Conservation (phyloP, 37 sponge, comb jelly and placozoan species). For the Ianthella basta region DNA sequence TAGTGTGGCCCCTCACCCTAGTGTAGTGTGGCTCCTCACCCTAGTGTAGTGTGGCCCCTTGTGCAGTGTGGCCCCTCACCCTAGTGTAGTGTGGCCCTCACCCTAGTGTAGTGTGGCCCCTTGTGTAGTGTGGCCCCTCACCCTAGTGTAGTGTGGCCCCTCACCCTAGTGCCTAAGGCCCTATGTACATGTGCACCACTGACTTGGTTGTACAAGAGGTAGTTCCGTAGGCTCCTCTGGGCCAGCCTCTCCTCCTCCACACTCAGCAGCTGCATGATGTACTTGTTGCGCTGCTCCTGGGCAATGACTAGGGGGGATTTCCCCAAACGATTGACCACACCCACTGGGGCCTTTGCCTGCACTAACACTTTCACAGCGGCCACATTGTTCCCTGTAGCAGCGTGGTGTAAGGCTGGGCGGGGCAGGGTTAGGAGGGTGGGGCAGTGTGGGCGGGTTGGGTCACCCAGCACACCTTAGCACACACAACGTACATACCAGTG, state of each 20-base stretch:
- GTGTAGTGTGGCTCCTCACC: too few relatives aligned
- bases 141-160: too few relatives aligned
- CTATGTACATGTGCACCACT: neutral
- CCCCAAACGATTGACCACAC: conserved; percentile 33
- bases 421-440: neutral
- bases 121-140: too few relatives aligned
- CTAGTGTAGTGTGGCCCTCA: too few relatives aligned
- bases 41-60: too few relatives aligned
- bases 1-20: too few relatives aligned
- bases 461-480: neutral
- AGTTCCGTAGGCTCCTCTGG: conserved; percentile 11
- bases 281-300: conserved; percentile 61
- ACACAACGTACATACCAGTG: conserved; percentile 26
- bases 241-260: conserved; percentile 21
- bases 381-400: conserved; percentile 51
- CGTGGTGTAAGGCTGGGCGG: conserved; percentile 34
- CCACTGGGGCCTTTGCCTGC: conserved; percentile 50
- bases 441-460: neutral
- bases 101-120: too few relatives aligned
- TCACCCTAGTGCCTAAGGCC: too few relatives aligned
- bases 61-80: too few relatives aligned
- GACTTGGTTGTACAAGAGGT: conserved; percentile 2
- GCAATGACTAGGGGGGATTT: conserved; percentile 71
- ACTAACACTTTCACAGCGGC: conserved; percentile 38
- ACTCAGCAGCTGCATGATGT: conserved; percentile 39